A percentile compares a stretch with the other conserved stretches of the same genome.
These are phyloP conservation scores for Drosophila insularis DNA, from an alignment of 1,140 invertebrate genomes.

Conservation along the genomic window DNA sequence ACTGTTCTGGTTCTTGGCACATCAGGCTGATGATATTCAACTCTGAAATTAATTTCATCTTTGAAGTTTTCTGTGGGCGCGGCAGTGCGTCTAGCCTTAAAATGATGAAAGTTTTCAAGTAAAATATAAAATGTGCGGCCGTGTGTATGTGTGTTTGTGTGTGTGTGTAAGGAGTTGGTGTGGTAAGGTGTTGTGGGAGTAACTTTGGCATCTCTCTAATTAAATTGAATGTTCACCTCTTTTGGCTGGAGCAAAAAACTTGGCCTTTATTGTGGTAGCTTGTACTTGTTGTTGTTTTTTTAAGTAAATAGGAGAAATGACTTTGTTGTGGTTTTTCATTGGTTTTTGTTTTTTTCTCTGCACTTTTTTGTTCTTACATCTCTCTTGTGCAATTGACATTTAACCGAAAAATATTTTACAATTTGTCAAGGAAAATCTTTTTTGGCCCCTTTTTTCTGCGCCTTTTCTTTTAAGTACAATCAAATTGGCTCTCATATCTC, in stretches of 20 bases:
- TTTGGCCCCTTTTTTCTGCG: background rate
- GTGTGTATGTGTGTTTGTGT: background rate
- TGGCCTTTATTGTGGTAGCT: conserved; percentile 64
- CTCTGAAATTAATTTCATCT: conserved; percentile 3
- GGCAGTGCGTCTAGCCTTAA: background rate
- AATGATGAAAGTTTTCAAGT: conserved; percentile 8
- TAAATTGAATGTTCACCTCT: conserved; percentile 50
- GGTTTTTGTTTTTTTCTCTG: conserved; percentile 22
- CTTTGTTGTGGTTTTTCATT: conserved; percentile 67
- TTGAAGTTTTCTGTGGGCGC: background rate
- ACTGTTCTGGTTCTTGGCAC: too few relatives aligned
- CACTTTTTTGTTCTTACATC: conserved; percentile 38
- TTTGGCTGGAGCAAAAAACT: conserved; percentile 15
- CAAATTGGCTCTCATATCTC: conserved; percentile 44
- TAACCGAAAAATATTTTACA: conserved; percentile 37
- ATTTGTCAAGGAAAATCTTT: conserved; percentile 17
- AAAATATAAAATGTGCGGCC: background rate
- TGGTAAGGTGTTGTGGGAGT: background rate
- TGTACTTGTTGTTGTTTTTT: background rate
- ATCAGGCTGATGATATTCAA: background rate
- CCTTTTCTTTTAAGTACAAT: conserved; percentile 24
- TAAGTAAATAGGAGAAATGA: background rate
- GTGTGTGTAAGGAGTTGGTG: background rate
- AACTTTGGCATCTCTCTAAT: conserved; percentile 43
- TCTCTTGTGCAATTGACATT: conserved; percentile 1